Evolutionary conservation across 2,888 invertebrate genomes (phyloP), one percentile per base, ranked within the genome.

Genomic region (Polydrusus tereticollis): DNA sequence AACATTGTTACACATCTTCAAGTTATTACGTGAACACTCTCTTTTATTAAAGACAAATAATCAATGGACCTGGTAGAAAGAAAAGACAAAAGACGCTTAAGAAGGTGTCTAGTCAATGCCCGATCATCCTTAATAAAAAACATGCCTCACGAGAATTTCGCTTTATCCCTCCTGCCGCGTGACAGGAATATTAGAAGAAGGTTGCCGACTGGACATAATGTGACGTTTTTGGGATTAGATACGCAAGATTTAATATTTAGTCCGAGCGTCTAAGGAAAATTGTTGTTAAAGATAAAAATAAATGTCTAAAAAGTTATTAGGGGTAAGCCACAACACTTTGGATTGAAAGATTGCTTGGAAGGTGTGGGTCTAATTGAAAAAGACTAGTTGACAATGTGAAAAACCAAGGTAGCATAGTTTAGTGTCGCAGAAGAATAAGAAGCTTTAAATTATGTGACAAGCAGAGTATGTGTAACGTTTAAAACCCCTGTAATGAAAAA

Each of bases 41-140:
- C 29, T 29, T 55, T 29, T 29, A 55, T 55, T 29, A 55, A 50
- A n/a, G 52, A 26, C 52, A 55, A 55, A n/a, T n/a, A n/a, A 55
- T 55, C 52, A 29, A 55, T 29, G 10, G 18, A 29, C 8, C 29
- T 29, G 52, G 10, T 29, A 26, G 29, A 55, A 50, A 47, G 1
- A 20, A 23, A 52, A 21, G 23, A 50, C n/a, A 23, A 23, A 26
- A 26, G 4, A 4, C 45, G 21, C 29, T 55, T 29, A 29, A 29
- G 52, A 18, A 29, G 26, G 52, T 55, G 52, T 55, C 52, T 29
- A 55, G 52, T 55, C 52, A 8, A 16, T 18, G 52, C 16, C 29
- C 18, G 18, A 18, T 29, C 29, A 16, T 29, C 47, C 62, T 45
- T 62, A 62, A 62, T 33, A 47, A 62, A 62, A 62, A 62, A 47